Conservation (phyloP, 2,113 vertebrate species). For the Amia ocellicauda region DNA sequence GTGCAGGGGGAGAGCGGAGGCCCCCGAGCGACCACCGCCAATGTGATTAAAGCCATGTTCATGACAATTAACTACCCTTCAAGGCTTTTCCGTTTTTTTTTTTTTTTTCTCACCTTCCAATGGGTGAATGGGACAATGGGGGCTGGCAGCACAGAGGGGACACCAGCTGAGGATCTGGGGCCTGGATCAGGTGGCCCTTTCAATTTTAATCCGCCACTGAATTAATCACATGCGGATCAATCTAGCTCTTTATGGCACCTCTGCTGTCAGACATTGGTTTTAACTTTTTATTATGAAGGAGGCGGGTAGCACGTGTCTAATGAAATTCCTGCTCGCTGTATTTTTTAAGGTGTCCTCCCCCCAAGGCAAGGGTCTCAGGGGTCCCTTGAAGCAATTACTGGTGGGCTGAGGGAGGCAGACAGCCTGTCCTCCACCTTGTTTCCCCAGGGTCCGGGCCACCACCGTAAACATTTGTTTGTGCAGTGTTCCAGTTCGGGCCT, state of each 20-base stretch:
- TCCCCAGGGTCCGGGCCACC: slow-evolving; percentile 73
- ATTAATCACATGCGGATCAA: slow-evolving; percentile 80
- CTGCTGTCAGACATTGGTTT: slow-evolving; percentile 67
- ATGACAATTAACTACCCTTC: slow-evolving; percentile 91
- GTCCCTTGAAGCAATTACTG: slow-evolving; percentile 65
- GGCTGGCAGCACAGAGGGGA: slow-evolving; percentile 33
- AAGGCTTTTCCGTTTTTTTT: too few relatives aligned
- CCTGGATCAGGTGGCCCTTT: slow-evolving; percentile 85
- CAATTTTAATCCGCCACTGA: slow-evolving; percentile 77
- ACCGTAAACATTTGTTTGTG: slow-evolving; percentile 88
- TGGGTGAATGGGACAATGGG: slow-evolving; percentile 48
- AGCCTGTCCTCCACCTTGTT: slow-evolving; percentile 66
- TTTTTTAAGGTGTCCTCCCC: slow-evolving; percentile 55
- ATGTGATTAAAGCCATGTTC: slow-evolving; percentile 97
- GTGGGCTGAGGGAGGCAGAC: slow-evolving; percentile 59
- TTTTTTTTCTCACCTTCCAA: too few relatives aligned
- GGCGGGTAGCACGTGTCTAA: slow-evolving; percentile 73
- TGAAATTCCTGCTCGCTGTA: slow-evolving; percentile 64
- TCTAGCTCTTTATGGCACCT: slow-evolving; percentile 61
- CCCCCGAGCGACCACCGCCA: slow-evolving; percentile 65
- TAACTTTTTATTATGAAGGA: slow-evolving; percentile 56
- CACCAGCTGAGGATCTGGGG: slow-evolving; percentile 55
- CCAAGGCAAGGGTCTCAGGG: slow-evolving; percentile 46
- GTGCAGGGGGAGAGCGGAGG: slow-evolving; percentile 65
- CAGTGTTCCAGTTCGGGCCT: slow-evolving; percentile 61